These are phyloP conservation scores for Suncus etruscus DNA, from an alignment of 2,113 vertebrate species.

Conservation along the genomic window DNA sequence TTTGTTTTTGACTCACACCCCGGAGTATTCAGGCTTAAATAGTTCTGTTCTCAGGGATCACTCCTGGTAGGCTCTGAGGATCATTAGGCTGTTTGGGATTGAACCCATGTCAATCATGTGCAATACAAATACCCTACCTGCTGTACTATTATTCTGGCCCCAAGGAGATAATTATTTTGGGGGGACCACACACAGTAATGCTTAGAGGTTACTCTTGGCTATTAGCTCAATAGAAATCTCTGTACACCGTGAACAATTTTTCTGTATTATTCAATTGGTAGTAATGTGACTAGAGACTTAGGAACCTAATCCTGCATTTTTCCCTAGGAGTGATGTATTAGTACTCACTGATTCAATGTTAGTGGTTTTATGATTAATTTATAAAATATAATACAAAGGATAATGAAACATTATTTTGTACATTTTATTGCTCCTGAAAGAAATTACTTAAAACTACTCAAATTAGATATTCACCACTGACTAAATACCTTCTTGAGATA, in stretches of 20 bases:
- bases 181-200: no score
- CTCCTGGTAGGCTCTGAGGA: no score
- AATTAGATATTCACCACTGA: constrained; percentile 15
- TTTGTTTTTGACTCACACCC: no score
- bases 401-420: constrained; percentile 22
- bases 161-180: no score
- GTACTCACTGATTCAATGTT: constrained; percentile 34
- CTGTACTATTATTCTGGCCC: no score
- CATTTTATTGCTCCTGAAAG: constrained; percentile 19
- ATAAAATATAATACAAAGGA: constrained; percentile 46
- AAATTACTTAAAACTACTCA: constrained; percentile 7
- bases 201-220: no score
- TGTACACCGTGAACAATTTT: background rate
- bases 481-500: constrained; percentile 40
- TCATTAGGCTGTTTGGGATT: no score
- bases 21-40: no score
- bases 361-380: constrained; percentile 10
- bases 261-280: background rate
- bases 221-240: background rate
- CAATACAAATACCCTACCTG: no score
- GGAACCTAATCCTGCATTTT: constrained; percentile 1
- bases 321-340: background rate
- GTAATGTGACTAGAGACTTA: constrained; percentile 15
- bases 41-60: no score
- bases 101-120: no score